phyloP scores from a whole-genome alignment of 1,140 invertebrate genomes.

The Psix sp. region DNA sequence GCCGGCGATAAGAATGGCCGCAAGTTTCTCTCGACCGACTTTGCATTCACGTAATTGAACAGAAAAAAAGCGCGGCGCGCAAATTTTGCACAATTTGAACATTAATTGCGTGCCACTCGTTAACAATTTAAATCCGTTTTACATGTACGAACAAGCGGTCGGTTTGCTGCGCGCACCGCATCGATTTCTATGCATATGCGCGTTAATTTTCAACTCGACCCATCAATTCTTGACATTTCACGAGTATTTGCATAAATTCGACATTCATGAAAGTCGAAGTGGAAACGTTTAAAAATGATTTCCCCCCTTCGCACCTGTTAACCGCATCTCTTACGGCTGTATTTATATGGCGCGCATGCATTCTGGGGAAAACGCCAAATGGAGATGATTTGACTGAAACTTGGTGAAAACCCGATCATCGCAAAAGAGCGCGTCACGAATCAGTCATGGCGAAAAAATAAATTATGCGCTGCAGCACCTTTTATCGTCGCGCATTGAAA shows the following conservation, averaged over 20 bases:
- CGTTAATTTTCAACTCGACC: constrained; percentile 25
- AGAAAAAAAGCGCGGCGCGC: not conserved
- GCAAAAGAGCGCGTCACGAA: too few species aligned
- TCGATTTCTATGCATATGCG: constrained; percentile 26
- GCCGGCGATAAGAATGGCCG: not conserved
- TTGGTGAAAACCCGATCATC: too few species aligned
- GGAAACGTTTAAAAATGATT: constrained; percentile 25
- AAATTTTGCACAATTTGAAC: not conserved
- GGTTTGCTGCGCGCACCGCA: not conserved
- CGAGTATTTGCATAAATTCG: constrained; percentile 30
- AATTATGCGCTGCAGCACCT: constrained; percentile 19
- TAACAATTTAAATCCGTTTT: not conserved
- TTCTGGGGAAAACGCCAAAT: too few species aligned
- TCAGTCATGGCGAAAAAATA: constrained; percentile 23
- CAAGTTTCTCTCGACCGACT: not conserved
- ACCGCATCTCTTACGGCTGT: too few species aligned
- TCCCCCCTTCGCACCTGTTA: too few species aligned
- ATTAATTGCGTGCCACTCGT: not conserved
- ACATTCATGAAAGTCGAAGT: constrained; percentile 34
- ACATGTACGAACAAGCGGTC: not conserved
- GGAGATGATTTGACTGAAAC: too few species aligned
- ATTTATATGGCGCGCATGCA: too few species aligned
- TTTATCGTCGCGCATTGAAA: constrained; percentile 37
- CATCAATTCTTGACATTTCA: constrained; percentile 35
- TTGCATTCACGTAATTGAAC: not conserved